Percentiles rank a stretch among this genome's conserved stretches.
phyloP scores from a whole-genome alignment of 2,888 invertebrate genomes.

The Drosophila meridiana region DNA sequence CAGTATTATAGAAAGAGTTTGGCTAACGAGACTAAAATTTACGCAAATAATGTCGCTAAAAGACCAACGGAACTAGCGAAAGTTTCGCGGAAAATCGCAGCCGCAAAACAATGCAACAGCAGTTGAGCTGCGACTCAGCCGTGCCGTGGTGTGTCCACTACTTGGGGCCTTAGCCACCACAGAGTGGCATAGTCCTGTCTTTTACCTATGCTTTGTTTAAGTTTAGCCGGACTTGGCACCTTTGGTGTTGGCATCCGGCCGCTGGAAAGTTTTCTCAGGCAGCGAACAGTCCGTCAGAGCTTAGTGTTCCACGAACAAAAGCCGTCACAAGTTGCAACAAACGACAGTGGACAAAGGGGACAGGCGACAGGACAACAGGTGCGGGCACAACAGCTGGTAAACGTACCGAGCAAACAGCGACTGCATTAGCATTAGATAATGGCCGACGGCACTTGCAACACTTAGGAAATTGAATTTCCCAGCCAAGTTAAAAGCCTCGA shows the following conservation, averaged over 20 bases:
- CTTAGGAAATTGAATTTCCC: slow-evolving; percentile 57
- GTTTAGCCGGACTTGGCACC: slow-evolving; percentile 51
- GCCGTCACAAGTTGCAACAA: slow-evolving; percentile 52
- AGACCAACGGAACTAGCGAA: slow-evolving; percentile 17
- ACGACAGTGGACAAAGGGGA: slow-evolving; percentile 24
- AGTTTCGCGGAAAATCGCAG: slow-evolving; percentile 32
- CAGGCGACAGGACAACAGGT: slow-evolving; percentile 10
- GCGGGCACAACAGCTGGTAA: slow-evolving; percentile 5
- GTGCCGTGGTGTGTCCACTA: slow-evolving; percentile 6
- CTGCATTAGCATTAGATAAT: slow-evolving; percentile 54
- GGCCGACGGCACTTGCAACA: slow-evolving; percentile 38
- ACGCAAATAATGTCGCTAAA: neutral
- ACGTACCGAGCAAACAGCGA: neutral
- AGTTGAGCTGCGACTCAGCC: slow-evolving; percentile 31
- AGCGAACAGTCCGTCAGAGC: slow-evolving; percentile 40
- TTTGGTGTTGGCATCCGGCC: slow-evolving; percentile 40
- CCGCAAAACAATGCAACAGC: slow-evolving; percentile 48
- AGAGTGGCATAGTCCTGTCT: neutral
- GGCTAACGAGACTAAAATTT: neutral
- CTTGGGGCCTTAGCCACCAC: neutral
- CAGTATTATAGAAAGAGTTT: neutral
- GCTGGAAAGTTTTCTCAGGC: slow-evolving; percentile 38
- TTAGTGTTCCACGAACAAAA: slow-evolving; percentile 53
- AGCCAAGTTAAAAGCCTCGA: slow-evolving; percentile 22
- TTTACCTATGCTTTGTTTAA: slow-evolving; percentile 20